Conservation (phyloP, 2,113 vertebrate genomes). For the Dasyornis broadbenti region DNA sequence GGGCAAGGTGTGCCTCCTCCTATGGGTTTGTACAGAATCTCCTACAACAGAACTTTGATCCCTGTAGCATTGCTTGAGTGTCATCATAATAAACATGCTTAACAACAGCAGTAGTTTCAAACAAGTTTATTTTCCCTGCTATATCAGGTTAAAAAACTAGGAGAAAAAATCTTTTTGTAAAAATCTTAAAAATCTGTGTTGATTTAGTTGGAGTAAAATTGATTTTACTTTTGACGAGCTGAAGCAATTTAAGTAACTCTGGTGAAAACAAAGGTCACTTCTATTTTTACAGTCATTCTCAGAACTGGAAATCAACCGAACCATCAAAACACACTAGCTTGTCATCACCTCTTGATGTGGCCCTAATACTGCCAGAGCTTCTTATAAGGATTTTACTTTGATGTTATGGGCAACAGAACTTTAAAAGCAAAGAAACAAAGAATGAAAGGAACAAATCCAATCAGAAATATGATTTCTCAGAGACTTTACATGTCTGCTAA, state of each 20-base stretch:
- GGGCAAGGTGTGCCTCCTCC: background rate
- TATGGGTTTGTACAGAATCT: background rate
- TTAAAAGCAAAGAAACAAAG: background rate
- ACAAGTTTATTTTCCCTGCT: background rate
- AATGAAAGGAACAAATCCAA: background rate
- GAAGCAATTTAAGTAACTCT: background rate
- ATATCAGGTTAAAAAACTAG: background rate
- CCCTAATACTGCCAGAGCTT: background rate
- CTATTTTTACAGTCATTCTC: background rate
- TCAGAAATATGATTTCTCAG: background rate
- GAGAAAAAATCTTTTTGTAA: background rate
- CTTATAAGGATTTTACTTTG: background rate
- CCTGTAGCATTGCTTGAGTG: background rate
- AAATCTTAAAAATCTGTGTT: background rate
- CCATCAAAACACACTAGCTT: background rate
- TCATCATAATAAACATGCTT: background rate
- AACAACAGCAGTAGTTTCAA: background rate
- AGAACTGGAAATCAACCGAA: background rate
- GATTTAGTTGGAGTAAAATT: slow-evolving; percentile 18
- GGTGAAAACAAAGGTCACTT: slow-evolving; percentile 7
- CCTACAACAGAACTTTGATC: background rate
- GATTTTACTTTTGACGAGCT: slow-evolving; percentile 5
- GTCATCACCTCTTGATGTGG: background rate
- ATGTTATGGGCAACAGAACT: background rate
- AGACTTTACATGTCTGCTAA: background rate